Evolutionary conservation across 2,113 vertebrate species (phyloP).

Genomic region (Clarias macrocephalus): DNA sequence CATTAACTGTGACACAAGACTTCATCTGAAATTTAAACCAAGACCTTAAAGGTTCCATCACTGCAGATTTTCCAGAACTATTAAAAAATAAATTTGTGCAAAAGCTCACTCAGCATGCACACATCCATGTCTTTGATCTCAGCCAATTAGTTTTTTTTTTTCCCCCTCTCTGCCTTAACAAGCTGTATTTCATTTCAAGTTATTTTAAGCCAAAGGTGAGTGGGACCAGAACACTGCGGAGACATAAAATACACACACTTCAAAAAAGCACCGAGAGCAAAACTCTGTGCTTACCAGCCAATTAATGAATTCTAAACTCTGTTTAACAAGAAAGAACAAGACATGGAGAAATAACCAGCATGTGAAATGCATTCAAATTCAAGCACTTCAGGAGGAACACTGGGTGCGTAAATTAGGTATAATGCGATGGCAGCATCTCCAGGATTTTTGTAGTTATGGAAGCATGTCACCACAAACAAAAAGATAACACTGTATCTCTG

Average conservation of each 20-base stretch:
- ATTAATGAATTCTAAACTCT: conserved; percentile 58
- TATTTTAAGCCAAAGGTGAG: conserved; percentile 32
- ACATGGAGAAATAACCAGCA: conserved; percentile 35
- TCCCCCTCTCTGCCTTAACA: neutral
- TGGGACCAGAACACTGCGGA: neutral
- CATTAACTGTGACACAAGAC: neutral
- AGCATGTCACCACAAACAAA: neutral
- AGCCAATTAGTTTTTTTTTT: neutral
- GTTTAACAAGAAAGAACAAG: conserved; percentile 34
- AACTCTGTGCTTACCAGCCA: conserved; percentile 55
- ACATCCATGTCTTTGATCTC: conserved; percentile 8
- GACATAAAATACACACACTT: conserved; percentile 25
- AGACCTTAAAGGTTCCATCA: too few relatives aligned
- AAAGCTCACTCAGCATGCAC: neutral
- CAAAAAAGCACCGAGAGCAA: conserved; percentile 5
- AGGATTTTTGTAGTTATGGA: conserved; percentile 2
- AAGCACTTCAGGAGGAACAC: neutral
- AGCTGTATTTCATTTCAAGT: conserved; percentile 21
- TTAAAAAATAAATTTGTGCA: neutral
- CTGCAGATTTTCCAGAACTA: neutral
- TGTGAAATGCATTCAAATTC: neutral
- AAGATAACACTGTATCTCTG: conserved; percentile 36
- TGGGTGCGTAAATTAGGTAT: neutral
- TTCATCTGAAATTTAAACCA: neutral
- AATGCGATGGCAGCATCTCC: conserved; percentile 13